A percentile compares a stretch with the other conserved stretches of the same genome.
Evolutionary conservation across 2,113 vertebrate species (phyloP).

Genomic region (Orcinus orca): DNA sequence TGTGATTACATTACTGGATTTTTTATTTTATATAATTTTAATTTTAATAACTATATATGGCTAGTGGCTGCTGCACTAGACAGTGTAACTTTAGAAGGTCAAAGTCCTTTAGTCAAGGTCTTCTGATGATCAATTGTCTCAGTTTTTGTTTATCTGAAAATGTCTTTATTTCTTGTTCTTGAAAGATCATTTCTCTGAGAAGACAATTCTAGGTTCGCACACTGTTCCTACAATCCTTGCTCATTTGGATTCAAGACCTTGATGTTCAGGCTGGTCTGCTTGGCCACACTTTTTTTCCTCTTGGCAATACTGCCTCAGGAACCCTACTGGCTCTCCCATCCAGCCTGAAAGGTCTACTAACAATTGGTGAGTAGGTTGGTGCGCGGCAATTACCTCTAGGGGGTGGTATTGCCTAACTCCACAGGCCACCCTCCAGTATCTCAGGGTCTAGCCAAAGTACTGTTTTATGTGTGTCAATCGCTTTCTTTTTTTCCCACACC

Average conservation of each 20-base stretch:
- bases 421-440: not conserved
- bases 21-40: not conserved
- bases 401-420: conserved; percentile 19
- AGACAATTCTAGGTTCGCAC: not conserved
- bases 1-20: not conserved
- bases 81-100: not conserved
- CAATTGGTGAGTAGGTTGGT: not conserved
- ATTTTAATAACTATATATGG: not conserved
- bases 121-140: not conserved
- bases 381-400: conserved; percentile 5
- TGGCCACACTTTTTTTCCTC: not conserved
- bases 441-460: not conserved
- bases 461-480: not conserved
- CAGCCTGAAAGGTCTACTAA: not conserved
- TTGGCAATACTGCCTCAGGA: not conserved
- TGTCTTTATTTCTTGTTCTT: not conserved
- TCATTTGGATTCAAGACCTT: not conserved
- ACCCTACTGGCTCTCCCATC: not conserved
- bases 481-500: not conserved
- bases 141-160: not conserved
- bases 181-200: not conserved
- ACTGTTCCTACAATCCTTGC: not conserved
- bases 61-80: not conserved
- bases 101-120: not conserved
- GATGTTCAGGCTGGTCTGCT: not conserved